Percentiles rank a stretch among this genome's conserved stretches.
phyloP scores from a whole-genome alignment of 2,888 invertebrate species.

The Minunthozetes semirufus region DNA sequence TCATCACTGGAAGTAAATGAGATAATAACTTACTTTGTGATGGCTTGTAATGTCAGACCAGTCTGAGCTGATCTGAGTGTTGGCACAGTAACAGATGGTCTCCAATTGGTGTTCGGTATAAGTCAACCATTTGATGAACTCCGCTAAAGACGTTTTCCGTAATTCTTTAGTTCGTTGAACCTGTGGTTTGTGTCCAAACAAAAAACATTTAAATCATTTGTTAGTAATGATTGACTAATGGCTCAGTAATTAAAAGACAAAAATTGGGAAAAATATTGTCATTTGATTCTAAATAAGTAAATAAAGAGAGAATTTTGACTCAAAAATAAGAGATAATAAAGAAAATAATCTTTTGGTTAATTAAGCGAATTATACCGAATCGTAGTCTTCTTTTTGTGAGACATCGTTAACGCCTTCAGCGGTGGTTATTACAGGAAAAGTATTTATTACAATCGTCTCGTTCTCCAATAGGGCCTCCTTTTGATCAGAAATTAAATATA shows the following conservation, averaged over 20 bases:
- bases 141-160: conserved; percentile 26
- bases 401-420: neutral
- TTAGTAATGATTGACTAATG: conserved; percentile 1
- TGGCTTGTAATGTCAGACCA: conserved; percentile 14
- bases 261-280: neutral
- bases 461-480: conserved; percentile 34
- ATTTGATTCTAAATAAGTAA: too few relatives aligned
- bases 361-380: conserved; percentile 19
- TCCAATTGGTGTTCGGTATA: conserved; percentile 35
- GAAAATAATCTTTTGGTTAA: neutral
- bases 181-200: conserved; percentile 13
- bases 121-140: conserved; percentile 36
- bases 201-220: neutral
- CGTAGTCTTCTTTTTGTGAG: neutral
- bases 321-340: neutral
- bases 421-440: neutral
- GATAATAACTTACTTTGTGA: neutral
- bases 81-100: conserved; percentile 38
- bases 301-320: neutral
- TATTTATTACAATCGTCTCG: neutral
- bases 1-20: neutral
- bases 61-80: conserved; percentile 25
- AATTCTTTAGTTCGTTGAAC: conserved; percentile 13
- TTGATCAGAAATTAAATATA: neutral
- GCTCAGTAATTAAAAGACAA: neutral